Base-by-base conservation (phyloP, 2,888 invertebrate species). In the Pinctada fucata region DNA sequence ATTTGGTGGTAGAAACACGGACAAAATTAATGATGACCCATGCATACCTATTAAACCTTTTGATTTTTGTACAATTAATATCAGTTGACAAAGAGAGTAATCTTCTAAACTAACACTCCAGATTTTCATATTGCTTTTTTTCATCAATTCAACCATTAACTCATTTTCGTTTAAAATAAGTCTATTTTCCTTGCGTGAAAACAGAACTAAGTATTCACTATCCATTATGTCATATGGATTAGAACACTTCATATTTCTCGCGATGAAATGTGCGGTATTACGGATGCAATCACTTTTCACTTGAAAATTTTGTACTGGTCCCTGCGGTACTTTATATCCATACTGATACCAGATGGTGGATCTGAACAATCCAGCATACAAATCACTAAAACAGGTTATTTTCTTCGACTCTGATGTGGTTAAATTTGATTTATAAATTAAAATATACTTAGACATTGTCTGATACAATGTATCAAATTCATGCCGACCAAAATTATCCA, bases 261-360 rank as follows among this genome's bases (percentile, higher is more conserved):
- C 58, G 47, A 89, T 78, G 76, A 81, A 86, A 2, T 80, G 64
- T 1, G 79, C 81, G 49, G 84, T 82, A 45, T 78, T 79, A 1
- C 78, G 80, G 45, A 89, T 75, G 47, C 89, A 83, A 13, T 74
- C 50, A 10, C 85, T 79, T 3, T 87, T 86, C 3, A 90, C 83
- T 78, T 82, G 50, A 5, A 64, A 63, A 68, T 80, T 76, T 8
- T 79, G 76, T 58, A 92, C 50, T 2, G 93, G 92, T 48, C 93
- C 92, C 84, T 94, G 94, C 1, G 92, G 93, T 72, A 85, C 79
- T 49, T 84, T 84, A 86, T 93, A 94, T 2, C 94, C 94, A 90
- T 94, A 94, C 71, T 94, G 93, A 87, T 93, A 94, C 93, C 93
- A 94, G 2, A 90, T 82, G 45, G 92, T 93, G 48, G 87, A 80